A percentile compares a stretch with the other conserved stretches of the same genome.
phyloP scores from a whole-genome alignment of 2,113 vertebrate genomes.

The Heteronetta atricapilla region DNA sequence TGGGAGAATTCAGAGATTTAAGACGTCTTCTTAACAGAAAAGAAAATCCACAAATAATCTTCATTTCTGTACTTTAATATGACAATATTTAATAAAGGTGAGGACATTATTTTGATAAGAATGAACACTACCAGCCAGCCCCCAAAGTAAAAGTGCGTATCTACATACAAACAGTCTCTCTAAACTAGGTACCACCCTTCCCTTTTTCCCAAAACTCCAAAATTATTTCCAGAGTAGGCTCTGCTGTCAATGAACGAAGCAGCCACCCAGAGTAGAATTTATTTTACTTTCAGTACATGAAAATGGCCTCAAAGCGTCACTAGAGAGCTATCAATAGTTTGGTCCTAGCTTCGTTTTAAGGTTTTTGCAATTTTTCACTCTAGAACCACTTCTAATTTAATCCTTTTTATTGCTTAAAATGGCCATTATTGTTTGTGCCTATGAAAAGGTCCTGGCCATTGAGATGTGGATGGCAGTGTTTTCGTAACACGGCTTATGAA shows the following conservation, averaged over 20 bases:
- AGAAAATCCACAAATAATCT: background rate
- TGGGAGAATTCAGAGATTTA: background rate
- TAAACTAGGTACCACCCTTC: background rate
- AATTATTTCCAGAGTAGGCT: background rate
- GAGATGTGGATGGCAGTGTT: background rate
- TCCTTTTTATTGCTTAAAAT: background rate
- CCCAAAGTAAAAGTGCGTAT: background rate
- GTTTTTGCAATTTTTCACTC: background rate
- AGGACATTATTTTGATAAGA: background rate
- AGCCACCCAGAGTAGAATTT: background rate
- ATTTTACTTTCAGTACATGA: background rate
- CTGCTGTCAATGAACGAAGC: background rate
- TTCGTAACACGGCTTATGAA: background rate
- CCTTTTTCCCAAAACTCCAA: background rate
- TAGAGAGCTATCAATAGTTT: slow-evolving; percentile 46
- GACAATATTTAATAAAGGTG: background rate
- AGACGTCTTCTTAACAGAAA: background rate
- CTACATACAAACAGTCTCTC: background rate
- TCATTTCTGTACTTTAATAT: background rate
- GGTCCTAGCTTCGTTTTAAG: background rate
- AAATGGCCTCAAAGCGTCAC: slow-evolving; percentile 61
- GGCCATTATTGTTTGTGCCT: background rate
- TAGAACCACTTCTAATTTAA: slow-evolving; percentile 2
- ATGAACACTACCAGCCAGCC: background rate
- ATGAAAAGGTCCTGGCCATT: background rate